A percentile compares a stretch with the other conserved stretches of the same genome.
Conservation (phyloP, 2,888 invertebrate genomes). For the Caenorhabditis japonica region DNA sequence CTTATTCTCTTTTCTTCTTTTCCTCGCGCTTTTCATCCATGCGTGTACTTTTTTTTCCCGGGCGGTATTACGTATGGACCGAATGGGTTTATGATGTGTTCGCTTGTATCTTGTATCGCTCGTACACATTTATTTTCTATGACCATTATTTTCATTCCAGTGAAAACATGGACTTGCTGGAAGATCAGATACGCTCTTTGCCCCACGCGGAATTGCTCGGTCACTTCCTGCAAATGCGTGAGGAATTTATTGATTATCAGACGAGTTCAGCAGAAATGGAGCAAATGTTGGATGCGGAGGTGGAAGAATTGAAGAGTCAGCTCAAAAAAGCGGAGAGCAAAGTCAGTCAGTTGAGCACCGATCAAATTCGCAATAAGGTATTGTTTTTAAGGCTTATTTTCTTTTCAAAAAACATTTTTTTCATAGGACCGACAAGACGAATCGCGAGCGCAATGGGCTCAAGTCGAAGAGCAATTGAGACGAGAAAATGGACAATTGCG, state of each 20-base stretch:
- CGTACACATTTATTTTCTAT: background rate
- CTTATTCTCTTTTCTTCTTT: background rate
- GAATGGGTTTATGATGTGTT: conserved; percentile 26
- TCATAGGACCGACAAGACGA: conserved; percentile 49
- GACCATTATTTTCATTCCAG: no score
- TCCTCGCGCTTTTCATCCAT: conserved; percentile 33
- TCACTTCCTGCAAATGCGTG: conserved; percentile 32
- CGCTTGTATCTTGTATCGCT: background rate
- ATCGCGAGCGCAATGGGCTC: conserved; percentile 35
- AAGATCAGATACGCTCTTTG: conserved; percentile 30
- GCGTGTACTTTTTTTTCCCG: conserved; percentile 16
- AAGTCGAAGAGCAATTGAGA: conserved; percentile 49
- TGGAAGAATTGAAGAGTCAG: conserved; percentile 32
- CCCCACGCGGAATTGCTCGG: conserved; percentile 19
- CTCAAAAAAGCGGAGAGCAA: conserved; percentile 25
- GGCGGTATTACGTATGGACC: conserved; percentile 30
- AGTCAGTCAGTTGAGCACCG: conserved; percentile 10
- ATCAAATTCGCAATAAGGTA: conserved; percentile 36
- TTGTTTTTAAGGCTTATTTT: background rate
- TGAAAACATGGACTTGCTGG: conserved; percentile 33
- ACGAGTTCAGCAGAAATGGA: conserved; percentile 52
- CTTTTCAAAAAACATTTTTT: conserved; percentile 5
- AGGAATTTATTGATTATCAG: conserved; percentile 46
- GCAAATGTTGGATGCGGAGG: conserved; percentile 47
- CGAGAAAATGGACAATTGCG: conserved; percentile 29